Conservation (phyloP, 2,113 vertebrate species). For the Telmatochromis sp. region DNA sequence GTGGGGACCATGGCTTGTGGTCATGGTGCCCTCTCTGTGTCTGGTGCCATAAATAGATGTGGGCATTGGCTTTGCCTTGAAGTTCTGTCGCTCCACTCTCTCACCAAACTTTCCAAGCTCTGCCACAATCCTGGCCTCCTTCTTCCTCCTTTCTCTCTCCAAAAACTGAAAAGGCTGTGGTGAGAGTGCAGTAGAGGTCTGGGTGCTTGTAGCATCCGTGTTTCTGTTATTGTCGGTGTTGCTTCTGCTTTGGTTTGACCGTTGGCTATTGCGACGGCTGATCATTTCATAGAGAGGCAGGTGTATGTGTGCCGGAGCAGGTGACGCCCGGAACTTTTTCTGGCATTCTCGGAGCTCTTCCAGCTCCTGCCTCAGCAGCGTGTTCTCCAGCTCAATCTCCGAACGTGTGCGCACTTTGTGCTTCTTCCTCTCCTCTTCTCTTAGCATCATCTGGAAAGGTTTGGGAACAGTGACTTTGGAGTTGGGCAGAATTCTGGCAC, state of each 20-base stretch:
- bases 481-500: constrained; percentile 44
- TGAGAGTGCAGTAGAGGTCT: constrained; percentile 52
- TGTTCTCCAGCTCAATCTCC: constrained; percentile 72
- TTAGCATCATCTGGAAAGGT: constrained; percentile 90
- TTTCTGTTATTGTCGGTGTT: not conserved
- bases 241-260: not conserved
- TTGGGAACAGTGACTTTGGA: constrained; percentile 80
- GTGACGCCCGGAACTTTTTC: constrained; percentile 84
- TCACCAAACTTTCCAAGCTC: constrained; percentile 63
- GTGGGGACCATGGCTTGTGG: not conserved
- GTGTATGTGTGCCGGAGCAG: constrained; percentile 75
- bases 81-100: constrained; percentile 60
- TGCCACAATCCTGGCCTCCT: constrained; percentile 66
- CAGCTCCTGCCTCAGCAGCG: constrained; percentile 71
- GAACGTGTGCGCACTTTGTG: constrained; percentile 74
- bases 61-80: constrained; percentile 84
- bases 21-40: not conserved
- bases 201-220: constrained; percentile 41
- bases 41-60: constrained; percentile 65
- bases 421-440: constrained; percentile 82
- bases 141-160: constrained; percentile 81
- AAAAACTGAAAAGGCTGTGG: constrained; percentile 81
- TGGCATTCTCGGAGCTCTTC: constrained; percentile 82
- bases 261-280: constrained; percentile 56
- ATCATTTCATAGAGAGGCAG: constrained; percentile 76